These are phyloP conservation scores for Tetramorium simillimum DNA, from an alignment of 1,140 invertebrate genomes.

Conservation along the genomic window DNA sequence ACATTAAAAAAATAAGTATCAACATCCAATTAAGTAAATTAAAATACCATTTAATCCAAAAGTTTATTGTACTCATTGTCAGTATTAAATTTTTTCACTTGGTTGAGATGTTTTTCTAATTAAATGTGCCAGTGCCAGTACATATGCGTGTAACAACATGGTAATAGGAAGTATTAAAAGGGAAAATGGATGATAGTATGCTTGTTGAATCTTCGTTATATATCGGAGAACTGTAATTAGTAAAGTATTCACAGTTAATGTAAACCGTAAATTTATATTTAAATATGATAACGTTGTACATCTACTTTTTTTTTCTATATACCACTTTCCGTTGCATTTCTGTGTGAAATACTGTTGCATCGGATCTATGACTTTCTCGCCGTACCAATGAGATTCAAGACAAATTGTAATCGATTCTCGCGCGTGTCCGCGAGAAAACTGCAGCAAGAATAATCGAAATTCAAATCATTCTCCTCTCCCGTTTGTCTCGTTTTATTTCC, in stretches of 20 bases:
- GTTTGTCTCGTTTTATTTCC: constrained; percentile 49
- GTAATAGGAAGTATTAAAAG: background rate
- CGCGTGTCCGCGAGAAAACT: constrained; percentile 22
- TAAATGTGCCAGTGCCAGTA: background rate
- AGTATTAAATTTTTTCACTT: background rate
- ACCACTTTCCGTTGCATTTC: background rate
- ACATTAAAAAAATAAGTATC: background rate
- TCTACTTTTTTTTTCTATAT: background rate
- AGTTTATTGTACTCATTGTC: background rate
- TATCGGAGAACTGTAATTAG: background rate
- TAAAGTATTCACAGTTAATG: background rate
- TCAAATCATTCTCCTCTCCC: constrained; percentile 39
- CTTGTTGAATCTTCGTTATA: background rate
- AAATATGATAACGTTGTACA: background rate
- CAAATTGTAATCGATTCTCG: constrained; percentile 28
- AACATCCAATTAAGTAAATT: background rate
- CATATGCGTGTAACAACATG: background rate
- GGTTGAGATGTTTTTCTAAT: background rate
- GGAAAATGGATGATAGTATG: background rate
- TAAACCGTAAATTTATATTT: constrained; percentile 16
- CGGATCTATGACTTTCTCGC: background rate
- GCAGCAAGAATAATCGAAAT: constrained; percentile 49
- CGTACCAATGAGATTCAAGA: constrained; percentile 12
- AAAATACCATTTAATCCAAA: background rate
- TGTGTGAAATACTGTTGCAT: background rate